Evolutionary conservation across 2,888 invertebrate species (phyloP).

Genomic region (Sceliomorpha sp.): DNA sequence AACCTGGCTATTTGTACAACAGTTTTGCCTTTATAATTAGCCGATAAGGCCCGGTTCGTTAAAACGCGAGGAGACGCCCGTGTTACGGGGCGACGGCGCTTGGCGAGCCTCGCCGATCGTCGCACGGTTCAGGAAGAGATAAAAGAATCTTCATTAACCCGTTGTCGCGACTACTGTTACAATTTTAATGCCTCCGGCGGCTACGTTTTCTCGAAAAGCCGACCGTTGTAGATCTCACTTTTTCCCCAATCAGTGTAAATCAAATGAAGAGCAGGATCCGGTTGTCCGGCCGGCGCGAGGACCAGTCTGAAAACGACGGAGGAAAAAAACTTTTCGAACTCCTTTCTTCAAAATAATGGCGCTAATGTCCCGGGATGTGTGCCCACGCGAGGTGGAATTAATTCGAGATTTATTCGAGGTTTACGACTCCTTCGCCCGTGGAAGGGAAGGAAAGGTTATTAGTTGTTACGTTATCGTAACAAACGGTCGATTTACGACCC

Average conservation of each 20-base stretch:
- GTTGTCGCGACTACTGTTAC: conserved; percentile 58
- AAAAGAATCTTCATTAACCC: conserved; percentile 30
- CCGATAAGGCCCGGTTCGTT: conserved; percentile 61
- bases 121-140: conserved; percentile 10
- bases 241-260: conserved; percentile 50
- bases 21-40: conserved; percentile 57
- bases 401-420: too few relatives aligned
- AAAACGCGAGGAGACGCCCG: conserved; percentile 46
- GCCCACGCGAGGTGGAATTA: too few relatives aligned
- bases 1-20: conserved; percentile 55
- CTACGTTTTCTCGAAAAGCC: conserved; percentile 15
- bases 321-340: too few relatives aligned
- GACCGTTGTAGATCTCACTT: conserved; percentile 21
- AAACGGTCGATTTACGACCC: too few relatives aligned
- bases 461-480: too few relatives aligned
- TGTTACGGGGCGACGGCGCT: conserved; percentile 4
- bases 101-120: conserved; percentile 1
- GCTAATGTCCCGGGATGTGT: too few relatives aligned
- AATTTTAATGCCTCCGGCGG: conserved; percentile 51
- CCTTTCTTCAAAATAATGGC: too few relatives aligned
- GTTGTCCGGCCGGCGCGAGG: background rate
- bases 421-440: too few relatives aligned
- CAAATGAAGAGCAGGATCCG: conserved; percentile 21
- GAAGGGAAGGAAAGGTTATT: too few relatives aligned
- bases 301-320: background rate